Conservation (phyloP, 1,140 invertebrate genomes). For the Diorhabda sublineata region DNA sequence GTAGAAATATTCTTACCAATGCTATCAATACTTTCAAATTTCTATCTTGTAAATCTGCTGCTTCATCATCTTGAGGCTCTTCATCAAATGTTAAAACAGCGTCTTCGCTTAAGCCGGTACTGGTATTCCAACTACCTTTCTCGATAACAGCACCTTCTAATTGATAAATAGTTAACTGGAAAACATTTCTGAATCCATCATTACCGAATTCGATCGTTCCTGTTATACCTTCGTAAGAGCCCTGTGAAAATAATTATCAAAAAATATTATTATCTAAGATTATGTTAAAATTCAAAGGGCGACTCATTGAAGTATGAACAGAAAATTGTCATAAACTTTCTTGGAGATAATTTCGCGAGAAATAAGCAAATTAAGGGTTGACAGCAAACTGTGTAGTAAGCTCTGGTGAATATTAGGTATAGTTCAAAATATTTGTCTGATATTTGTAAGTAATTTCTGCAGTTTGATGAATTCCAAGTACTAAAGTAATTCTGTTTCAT, state of each 20-base stretch:
- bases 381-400: no score
- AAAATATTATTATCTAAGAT: no score
- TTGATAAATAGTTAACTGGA: conserved; percentile 74
- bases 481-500: no score
- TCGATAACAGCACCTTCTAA: conserved; percentile 63
- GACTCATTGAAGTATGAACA: no score
- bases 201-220: conserved; percentile 83
- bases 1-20: conserved; percentile 58
- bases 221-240: conserved; percentile 60
- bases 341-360: no score
- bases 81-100: conserved; percentile 45
- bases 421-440: no score
- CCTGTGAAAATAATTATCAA: conserved; percentile 17
- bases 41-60: conserved; percentile 65
- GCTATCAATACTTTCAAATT: conserved; percentile 81
- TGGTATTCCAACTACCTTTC: conserved; percentile 70
- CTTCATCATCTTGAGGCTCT: conserved; percentile 24
- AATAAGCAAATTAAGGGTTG: no score
- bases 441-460: no score
- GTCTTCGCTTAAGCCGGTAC: conserved; percentile 51
- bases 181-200: conserved; percentile 74
- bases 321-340: no score
- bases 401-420: no score
- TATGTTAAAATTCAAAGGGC: no score
- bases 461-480: no score